These are phyloP conservation scores for Geodia barretti DNA, from an alignment of 37 sponge, comb jelly and placozoan genomes.

Conservation along the genomic window DNA sequence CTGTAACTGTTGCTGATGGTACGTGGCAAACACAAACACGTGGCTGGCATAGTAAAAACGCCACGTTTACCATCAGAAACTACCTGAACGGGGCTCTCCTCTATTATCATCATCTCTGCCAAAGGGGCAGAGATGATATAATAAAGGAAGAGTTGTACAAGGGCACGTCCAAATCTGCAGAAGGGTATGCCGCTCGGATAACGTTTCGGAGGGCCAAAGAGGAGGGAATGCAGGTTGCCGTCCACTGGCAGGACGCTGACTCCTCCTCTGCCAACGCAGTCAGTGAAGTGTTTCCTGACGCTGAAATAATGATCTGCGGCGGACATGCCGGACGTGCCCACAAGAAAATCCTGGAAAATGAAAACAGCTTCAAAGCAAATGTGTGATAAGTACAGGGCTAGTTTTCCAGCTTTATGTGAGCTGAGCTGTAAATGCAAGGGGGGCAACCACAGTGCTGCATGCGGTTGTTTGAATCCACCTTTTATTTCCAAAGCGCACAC, in stretches of 20 bases:
- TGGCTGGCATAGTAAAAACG: constrained; percentile 20
- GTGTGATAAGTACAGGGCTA: no score
- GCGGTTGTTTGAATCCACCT: constrained; percentile 28
- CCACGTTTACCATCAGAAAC: constrained; percentile 29
- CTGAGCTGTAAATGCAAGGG: constrained; percentile 8
- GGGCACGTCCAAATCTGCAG: constrained; percentile 36
- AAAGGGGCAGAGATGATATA: constrained; percentile 16
- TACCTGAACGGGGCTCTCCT: constrained; percentile 23
- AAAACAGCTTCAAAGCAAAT: no score
- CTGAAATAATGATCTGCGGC: constrained; percentile 21
- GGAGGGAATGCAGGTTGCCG: constrained; percentile 4
- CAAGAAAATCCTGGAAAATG: background rate
- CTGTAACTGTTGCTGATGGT: constrained; percentile 31
- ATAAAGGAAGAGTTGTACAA: constrained; percentile 29
- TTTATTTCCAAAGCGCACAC: constrained; percentile 11
- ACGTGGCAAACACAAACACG: constrained; percentile 16
- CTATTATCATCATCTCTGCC: constrained; percentile 23
- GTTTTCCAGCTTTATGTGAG: constrained; percentile 2
- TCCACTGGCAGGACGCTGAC: constrained; percentile 29
- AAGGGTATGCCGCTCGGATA: constrained; percentile 22
- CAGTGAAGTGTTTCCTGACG: background rate
- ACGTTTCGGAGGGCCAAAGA: constrained; percentile 11
- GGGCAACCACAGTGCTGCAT: background rate
- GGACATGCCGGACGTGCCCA: constrained; percentile 42
- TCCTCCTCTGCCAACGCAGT: constrained; percentile 2